phyloP scores from a whole-genome alignment of 2,888 invertebrate species.

The Unio pictorum region DNA sequence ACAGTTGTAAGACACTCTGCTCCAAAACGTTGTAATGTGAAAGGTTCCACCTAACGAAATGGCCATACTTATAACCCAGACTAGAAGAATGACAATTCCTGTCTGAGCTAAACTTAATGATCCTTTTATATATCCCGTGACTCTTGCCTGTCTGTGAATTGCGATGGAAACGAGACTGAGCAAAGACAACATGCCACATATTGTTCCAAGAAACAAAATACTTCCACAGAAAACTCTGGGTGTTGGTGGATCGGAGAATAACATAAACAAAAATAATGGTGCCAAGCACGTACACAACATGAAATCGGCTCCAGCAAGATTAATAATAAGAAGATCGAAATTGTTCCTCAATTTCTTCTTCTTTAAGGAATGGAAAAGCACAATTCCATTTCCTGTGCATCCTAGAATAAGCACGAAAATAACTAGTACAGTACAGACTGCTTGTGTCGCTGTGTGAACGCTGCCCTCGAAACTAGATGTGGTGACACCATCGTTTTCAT shows the following conservation, averaged over 20 bases:
- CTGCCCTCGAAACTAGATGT: slow-evolving; percentile 33
- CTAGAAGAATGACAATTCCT: slow-evolving; percentile 37
- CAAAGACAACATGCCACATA: slow-evolving; percentile 50
- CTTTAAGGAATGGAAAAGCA: slow-evolving; percentile 50
- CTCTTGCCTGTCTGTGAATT: slow-evolving; percentile 48
- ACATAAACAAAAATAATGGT: slow-evolving; percentile 52
- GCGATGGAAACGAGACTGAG: slow-evolving; percentile 57
- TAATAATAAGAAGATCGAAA: slow-evolving; percentile 53
- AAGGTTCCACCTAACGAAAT: slow-evolving; percentile 51
- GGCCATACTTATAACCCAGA: slow-evolving; percentile 51
- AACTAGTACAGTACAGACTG: slow-evolving; percentile 59
- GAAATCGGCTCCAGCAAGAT: slow-evolving; percentile 57
- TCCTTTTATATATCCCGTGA: slow-evolving; percentile 43
- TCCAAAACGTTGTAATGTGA: slow-evolving; percentile 51
- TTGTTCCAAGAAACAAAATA: slow-evolving; percentile 50
- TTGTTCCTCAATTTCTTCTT: slow-evolving; percentile 47
- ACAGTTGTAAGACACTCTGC: slow-evolving; percentile 38
- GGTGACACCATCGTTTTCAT: background rate
- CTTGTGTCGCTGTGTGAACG: slow-evolving; percentile 59
- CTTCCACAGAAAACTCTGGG: slow-evolving; percentile 56
- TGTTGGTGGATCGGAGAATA: slow-evolving; percentile 52
- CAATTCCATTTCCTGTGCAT: slow-evolving; percentile 57
- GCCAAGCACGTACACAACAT: slow-evolving; percentile 55
- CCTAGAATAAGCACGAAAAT: slow-evolving; percentile 57
- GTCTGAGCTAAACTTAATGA: slow-evolving; percentile 43